These are phyloP conservation scores for Karalla daura DNA, from an alignment of 2,797 vertebrate species.

Conservation along the genomic window DNA sequence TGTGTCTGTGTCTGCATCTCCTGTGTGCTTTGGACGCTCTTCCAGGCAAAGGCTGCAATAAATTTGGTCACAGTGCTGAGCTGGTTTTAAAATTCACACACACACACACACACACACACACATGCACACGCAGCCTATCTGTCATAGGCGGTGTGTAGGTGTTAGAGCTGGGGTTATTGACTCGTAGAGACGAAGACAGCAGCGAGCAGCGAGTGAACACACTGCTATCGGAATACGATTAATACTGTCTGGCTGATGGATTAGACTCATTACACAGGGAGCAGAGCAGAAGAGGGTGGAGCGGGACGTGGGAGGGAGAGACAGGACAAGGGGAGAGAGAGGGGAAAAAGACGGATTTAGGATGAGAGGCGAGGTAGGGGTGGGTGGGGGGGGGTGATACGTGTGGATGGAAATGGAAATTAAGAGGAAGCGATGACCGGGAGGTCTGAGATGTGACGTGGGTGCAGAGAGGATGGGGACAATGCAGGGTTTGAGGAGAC, in stretches of 20 bases:
- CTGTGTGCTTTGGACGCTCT: conserved; percentile 74
- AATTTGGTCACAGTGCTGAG: conserved; percentile 76
- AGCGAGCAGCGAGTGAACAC: conserved; percentile 73
- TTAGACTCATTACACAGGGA: conserved; percentile 80
- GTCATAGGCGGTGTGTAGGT: conserved; percentile 71
- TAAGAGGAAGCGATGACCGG: not conserved
- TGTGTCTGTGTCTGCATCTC: conserved; percentile 64
- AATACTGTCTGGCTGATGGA: conserved; percentile 83
- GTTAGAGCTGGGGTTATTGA: conserved; percentile 75
- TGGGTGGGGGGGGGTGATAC: not conserved
- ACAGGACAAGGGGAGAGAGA: not conserved
- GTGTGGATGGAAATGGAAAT: conserved; percentile 6
- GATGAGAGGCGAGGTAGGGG: conserved; percentile 2
- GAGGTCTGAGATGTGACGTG: conserved; percentile 10
- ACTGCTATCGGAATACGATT: conserved; percentile 82
- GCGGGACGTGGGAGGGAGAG: conserved; percentile 26
- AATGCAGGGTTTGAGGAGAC: not conserved
- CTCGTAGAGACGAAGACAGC: conserved; percentile 78
- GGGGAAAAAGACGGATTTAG: conserved; percentile 6
- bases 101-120: conserved; percentile 21
- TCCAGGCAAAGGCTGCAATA: conserved; percentile 71
- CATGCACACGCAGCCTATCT: conserved; percentile 22
- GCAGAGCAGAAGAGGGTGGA: conserved; percentile 53
- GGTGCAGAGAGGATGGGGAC: conserved; percentile 10
- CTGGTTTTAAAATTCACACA: conserved; percentile 63